Percentiles rank a stretch among this genome's conserved stretches.
phyloP scores from a whole-genome alignment of 1,140 invertebrate genomes.

The Venustaconcha ellipsiformis region DNA sequence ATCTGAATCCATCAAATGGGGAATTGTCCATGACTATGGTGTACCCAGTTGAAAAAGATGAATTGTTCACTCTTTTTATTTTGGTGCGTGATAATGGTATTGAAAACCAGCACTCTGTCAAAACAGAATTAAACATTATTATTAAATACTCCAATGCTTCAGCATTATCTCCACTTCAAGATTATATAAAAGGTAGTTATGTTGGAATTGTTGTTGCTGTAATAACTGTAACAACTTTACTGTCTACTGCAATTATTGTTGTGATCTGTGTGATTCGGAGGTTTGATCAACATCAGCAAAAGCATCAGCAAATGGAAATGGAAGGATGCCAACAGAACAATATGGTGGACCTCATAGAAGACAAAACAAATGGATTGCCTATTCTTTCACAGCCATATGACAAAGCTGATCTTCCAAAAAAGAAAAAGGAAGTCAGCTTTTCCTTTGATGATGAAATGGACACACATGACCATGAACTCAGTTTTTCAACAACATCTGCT shows the following conservation, averaged over 20 bases:
- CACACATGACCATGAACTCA: no score
- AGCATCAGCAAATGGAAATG: conserved; percentile 22
- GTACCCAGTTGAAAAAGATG: conserved; percentile 18
- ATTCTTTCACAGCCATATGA: conserved; percentile 22
- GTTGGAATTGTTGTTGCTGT: conserved; percentile 55
- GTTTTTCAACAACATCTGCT: no score
- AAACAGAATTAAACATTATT: conserved; percentile 38
- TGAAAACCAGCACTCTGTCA: conserved; percentile 13
- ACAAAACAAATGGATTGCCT: conserved; percentile 16
- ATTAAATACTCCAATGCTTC: conserved; percentile 51
- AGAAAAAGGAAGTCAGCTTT: conserved; percentile 52
- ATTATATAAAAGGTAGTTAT: conserved; percentile 38
- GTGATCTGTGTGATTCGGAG: conserved; percentile 51
- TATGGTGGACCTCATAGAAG: conserved; percentile 27
- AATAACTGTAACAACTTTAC: conserved; percentile 46
- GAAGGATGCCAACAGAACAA: conserved; percentile 28
- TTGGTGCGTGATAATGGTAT: conserved; percentile 47
- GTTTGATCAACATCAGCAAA: conserved; percentile 29
- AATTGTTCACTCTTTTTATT: conserved; percentile 40
- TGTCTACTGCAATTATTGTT: conserved; percentile 49
- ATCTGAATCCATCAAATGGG: conserved; percentile 31
- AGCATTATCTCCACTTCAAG: conserved; percentile 2
- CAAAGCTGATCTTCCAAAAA: conserved; percentile 29
- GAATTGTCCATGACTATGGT: conserved; percentile 28
- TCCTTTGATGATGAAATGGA: conserved; percentile 32